Percentiles rank a stretch among this genome's conserved stretches.
Evolutionary conservation across 2,888 invertebrate species (phyloP).

Genomic region (Drosophila nr. perissopoda): DNA sequence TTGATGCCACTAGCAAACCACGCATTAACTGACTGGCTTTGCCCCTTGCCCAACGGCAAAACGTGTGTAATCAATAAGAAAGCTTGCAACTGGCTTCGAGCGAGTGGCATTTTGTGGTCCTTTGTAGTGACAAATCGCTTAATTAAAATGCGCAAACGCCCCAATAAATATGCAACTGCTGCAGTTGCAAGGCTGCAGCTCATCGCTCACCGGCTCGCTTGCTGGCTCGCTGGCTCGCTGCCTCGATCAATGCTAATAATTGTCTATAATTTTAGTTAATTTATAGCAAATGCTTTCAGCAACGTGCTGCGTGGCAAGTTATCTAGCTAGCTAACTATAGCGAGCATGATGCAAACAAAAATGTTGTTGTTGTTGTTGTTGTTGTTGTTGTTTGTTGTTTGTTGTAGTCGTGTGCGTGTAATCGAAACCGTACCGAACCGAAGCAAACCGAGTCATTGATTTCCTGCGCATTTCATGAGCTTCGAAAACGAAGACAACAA

Average conservation of each 20-base stretch:
- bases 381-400: constrained; percentile 26
- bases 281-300: constrained; percentile 82
- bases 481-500: constrained; percentile 59
- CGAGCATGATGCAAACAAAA: constrained; percentile 65
- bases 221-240: constrained; percentile 2
- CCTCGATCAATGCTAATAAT: constrained; percentile 72
- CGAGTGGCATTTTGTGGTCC: constrained; percentile 15
- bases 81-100: constrained; percentile 29
- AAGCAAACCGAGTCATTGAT: constrained; percentile 82
- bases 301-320: constrained; percentile 59
- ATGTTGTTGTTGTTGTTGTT: constrained; percentile 32
- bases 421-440: constrained; percentile 78
- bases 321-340: constrained; percentile 25
- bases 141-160: constrained; percentile 78
- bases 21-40: constrained; percentile 20
- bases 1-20: background rate
- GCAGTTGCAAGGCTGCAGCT: constrained; percentile 45
- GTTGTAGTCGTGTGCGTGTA: constrained; percentile 68
- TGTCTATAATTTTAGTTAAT: constrained; percentile 80
- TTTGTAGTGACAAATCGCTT: constrained; percentile 76
- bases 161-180: constrained; percentile 77
- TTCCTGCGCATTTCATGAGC: constrained; percentile 81
- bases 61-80: constrained; percentile 53
- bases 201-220: constrained; percentile 43
- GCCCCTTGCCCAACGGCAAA: constrained; percentile 11